Base-by-base conservation (phyloP, 2,797 vertebrate genomes). In the Acridotheres tristis region DNA sequence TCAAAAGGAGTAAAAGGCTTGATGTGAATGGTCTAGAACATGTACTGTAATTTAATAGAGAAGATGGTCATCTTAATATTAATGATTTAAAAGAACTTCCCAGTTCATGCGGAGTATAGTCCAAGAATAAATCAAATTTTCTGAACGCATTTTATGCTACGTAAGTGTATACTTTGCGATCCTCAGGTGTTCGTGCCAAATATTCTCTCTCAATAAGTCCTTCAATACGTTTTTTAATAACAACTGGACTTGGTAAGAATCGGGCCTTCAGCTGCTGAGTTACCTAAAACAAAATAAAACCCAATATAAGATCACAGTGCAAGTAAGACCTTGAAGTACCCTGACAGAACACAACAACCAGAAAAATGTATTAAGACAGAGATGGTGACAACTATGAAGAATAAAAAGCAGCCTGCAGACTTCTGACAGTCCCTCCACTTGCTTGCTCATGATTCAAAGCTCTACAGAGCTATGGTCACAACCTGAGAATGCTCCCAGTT, bases 181-280 rank as follows among this genome's bases (percentile, higher is more conserved):
- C 99, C 97, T 99, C 99, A 89, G 99, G 99, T 94, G 99, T 99
- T 98, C 99, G 98, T 96, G 99, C 99, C 98, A 99, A 98, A 98
- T 99, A 99, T 97, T 99, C 99, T 98, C 99, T 98, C 98, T 99
- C 99, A 99, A 99, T 99, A 97, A 99, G 99, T 99, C 99, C 99
- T 98, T 99, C 99, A 97, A 99, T 99, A 96, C 99, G 99, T 97
- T 99, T 99, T 98, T 99, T 99, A 98, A 99, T 99, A 94, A 99
- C 99, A 98, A 99, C 99, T 83, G 99, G 99, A 97, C 99, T 99
- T 96, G 99, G 99, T 97, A 99, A 98, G 98, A 99, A 99, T 97
- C 99, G 98, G 55, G 98, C 98, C 96, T 98, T 98, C 97, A 99
- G 98, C 97, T 99, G 99, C 97, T 99, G 99, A 97, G 99, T 99